Base-by-base conservation (phyloP, 2,888 invertebrate species). In the Adelognathus sp. region DNA sequence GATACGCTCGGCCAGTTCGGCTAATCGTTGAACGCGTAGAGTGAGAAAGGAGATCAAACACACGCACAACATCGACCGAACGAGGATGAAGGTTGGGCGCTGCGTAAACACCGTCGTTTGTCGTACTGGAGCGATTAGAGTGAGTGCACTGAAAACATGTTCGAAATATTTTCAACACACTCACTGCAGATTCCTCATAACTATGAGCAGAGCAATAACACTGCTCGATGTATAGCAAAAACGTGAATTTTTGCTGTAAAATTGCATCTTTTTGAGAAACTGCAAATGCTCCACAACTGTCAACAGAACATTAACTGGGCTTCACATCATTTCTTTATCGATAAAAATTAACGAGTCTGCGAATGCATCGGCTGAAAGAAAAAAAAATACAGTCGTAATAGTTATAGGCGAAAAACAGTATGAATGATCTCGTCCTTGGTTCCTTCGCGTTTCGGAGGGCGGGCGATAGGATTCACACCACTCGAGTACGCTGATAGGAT, bases 381-480 rank as follows among this genome's bases (percentile, higher is more conserved):
- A 16, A n/a, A 27, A n/a, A 27, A 54, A 52, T 27, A 27, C 29
- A 16, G 14, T 16, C 3, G 29, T 7, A 31, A 29, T 54, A 29
- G 16, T 27, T 27, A 14, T 27, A 5, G 6, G 29, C 29, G 54
- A 16, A 7, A 52, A n/a, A 33, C 33, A 33, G 41, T 36, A 67
- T 67, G 41, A 71, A 61, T 71, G 52, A 24, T 39, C 27, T 61
- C 52, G 61, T 54, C 70, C 74, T 67, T 79, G 64, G 64, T 44
- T 9, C 33, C 60, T 60, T 60, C 31, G 50, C 77, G 76, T 78
- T 82, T 81, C 73, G 76, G 58, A 66, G 76, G 64, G 67, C 82
- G 81, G 82, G 82, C 82, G 84, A 84, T 83, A 82, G 83, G 87
- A 87, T 86, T 86, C 83, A 84, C 85, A 84, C 82, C 81, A 69